Conservation (phyloP, 2,888 invertebrate species). For the Heteromyza rotundicornis region DNA sequence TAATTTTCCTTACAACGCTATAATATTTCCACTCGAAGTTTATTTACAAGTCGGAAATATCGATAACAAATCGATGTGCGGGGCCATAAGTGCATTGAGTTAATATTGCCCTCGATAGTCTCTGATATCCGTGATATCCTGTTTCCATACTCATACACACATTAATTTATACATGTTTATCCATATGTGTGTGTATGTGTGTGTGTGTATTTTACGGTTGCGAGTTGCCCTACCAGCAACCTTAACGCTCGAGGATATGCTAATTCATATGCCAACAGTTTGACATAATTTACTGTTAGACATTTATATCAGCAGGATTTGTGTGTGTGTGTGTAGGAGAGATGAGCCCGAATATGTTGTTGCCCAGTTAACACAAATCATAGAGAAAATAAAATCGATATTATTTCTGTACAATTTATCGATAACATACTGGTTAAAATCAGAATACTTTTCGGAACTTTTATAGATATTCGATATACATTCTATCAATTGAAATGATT, state of each 20-base stretch:
- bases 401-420: too few species aligned
- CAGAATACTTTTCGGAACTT: too few species aligned
- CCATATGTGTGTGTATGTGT: not conserved
- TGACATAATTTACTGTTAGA: slow-evolving; percentile 32
- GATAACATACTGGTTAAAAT: too few species aligned
- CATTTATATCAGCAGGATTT: slow-evolving; percentile 16
- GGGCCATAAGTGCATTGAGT: not conserved
- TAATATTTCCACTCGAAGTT: not conserved
- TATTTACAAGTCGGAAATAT: not conserved
- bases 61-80: not conserved
- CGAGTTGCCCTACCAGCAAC: too few species aligned
- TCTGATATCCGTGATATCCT: too few species aligned
- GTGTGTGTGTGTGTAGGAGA: not conserved
- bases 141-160: not conserved
- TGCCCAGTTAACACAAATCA: too few species aligned
- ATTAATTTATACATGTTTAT: not conserved
- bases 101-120: too few species aligned
- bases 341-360: too few species aligned
- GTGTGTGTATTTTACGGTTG: slow-evolving; percentile 4
- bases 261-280: slow-evolving; percentile 46
- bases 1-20: too few species aligned
- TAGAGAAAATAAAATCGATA: too few species aligned
- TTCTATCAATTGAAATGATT: too few species aligned
- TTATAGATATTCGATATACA: too few species aligned
- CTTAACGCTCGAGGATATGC: slow-evolving; percentile 34